phyloP scores from a whole-genome alignment of 2,113 vertebrate genomes.

The Campylomormyrus tamandua region DNA sequence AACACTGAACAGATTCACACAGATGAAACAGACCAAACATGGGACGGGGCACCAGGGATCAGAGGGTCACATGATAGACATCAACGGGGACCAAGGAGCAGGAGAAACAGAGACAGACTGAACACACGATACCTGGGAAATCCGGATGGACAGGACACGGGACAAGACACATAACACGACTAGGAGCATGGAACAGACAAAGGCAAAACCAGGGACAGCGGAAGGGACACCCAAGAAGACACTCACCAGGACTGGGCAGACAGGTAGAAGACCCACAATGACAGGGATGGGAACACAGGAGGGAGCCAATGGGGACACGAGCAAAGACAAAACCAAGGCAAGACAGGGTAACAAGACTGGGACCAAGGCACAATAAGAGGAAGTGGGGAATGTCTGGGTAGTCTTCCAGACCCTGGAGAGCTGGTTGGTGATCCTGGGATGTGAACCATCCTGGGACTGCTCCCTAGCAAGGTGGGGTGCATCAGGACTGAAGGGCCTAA shows the following conservation, averaged over 20 bases:
- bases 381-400: neutral
- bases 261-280: neutral
- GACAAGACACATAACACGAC: neutral
- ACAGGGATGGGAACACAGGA: neutral
- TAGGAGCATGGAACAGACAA: too few relatives aligned
- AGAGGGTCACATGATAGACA: neutral
- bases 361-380: neutral
- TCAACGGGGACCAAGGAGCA: neutral
- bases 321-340: neutral
- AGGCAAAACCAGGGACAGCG: neutral
- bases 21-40: neutral
- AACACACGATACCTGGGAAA: neutral
- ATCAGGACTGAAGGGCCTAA: neutral
- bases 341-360: neutral
- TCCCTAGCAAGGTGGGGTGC: neutral
- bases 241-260: neutral
- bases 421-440: neutral
- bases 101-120: neutral
- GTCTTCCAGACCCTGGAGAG: neutral
- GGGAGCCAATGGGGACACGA: neutral
- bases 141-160: neutral
- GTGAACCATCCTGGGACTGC: neutral
- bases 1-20: neutral
- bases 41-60: neutral
- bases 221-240: neutral